phyloP scores from a whole-genome alignment of 2,113 vertebrate genomes.

The Origma solitaria region DNA sequence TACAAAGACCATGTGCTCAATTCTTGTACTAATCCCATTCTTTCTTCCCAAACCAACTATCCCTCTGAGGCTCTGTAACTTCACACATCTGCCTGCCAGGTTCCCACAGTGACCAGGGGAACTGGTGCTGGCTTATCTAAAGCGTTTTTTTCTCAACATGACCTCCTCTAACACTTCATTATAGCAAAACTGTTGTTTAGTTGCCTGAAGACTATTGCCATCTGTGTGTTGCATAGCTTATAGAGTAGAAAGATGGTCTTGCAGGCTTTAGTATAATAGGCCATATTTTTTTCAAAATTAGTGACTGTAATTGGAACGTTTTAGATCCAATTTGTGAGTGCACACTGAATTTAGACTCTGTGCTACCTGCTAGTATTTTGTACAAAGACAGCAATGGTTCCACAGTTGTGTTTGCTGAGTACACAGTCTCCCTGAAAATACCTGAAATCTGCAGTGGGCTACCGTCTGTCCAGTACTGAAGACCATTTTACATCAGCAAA shows the following conservation, averaged over 20 bases:
- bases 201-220: not conserved
- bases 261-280: not conserved
- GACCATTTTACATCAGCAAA: not conserved
- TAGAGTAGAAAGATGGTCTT: not conserved
- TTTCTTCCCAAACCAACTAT: not conserved
- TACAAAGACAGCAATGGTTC: not conserved
- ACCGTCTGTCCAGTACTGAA: not conserved
- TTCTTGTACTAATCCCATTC: not conserved
- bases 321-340: not conserved
- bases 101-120: not conserved
- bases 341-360: not conserved
- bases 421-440: not conserved
- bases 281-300: not conserved
- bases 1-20: not conserved
- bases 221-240: not conserved
- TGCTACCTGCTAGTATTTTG: not conserved
- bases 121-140: not conserved
- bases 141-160: not conserved
- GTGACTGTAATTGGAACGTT: not conserved
- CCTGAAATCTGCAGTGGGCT: not conserved
- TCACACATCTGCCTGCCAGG: not conserved
- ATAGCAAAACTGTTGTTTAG: not conserved
- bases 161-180: constrained; percentile 23
- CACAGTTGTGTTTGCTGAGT: not conserved
- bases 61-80: not conserved